Evolutionary conservation across 2,888 invertebrate species (phyloP).

Genomic region (Andrena trimmerana): DNA sequence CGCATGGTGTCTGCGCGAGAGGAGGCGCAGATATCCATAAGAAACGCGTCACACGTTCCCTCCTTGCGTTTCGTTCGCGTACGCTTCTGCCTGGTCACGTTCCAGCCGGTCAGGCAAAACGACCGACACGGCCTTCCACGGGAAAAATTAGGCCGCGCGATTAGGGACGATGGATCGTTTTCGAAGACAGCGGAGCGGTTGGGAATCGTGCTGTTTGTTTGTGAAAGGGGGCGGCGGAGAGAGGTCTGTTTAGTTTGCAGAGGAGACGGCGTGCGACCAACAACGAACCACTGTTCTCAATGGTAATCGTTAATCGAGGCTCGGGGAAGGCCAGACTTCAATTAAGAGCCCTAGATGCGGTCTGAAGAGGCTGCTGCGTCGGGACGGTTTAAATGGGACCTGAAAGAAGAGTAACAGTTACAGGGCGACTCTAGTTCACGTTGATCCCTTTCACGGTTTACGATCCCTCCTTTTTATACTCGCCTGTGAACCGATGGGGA

Average conservation of each 20-base stretch:
- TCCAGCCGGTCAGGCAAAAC: not conserved
- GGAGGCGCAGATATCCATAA: not conserved
- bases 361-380: slow-evolving; percentile 58
- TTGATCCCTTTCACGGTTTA: slow-evolving; percentile 19
- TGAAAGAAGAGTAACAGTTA: slow-evolving; percentile 41
- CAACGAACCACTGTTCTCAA: slow-evolving; percentile 71
- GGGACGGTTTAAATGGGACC: slow-evolving; percentile 57
- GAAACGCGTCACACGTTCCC: slow-evolving; percentile 10
- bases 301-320: slow-evolving; percentile 74
- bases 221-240: slow-evolving; percentile 6
- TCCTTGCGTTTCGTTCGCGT: not conserved
- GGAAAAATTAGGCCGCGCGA: not conserved
- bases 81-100: not conserved
- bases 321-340: slow-evolving; percentile 69
- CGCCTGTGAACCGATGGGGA: not conserved
- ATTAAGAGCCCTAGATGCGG: slow-evolving; percentile 68
- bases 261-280: slow-evolving; percentile 72
- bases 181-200: not conserved
- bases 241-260: slow-evolving; percentile 12
- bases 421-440: not conserved
- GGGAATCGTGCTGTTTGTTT: slow-evolving; percentile 9
- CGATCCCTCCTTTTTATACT: not conserved
- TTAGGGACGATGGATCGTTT: not conserved
- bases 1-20: slow-evolving; percentile 12
- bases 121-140: not conserved